These are phyloP conservation scores for Poeciliopsis occidentalis DNA, from an alignment of 2,113 vertebrate species.

Conservation along the genomic window DNA sequence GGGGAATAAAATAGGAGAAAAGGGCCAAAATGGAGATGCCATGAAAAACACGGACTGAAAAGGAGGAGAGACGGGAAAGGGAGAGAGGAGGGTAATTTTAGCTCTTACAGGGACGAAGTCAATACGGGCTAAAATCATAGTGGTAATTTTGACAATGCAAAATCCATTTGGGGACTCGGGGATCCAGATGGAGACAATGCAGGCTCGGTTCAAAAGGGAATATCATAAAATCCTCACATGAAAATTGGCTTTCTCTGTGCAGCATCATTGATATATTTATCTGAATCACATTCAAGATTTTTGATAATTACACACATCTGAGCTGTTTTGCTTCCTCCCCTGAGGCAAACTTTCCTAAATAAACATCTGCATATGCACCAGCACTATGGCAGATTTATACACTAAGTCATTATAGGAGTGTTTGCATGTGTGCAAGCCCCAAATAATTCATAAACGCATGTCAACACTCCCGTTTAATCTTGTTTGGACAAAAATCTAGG, in stretches of 20 bases:
- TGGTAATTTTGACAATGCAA: constrained; percentile 62
- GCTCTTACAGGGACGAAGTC: constrained; percentile 56
- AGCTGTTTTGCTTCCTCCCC: neutral
- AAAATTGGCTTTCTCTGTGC: constrained; percentile 16
- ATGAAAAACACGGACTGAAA: constrained; percentile 60
- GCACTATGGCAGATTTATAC: constrained; percentile 30
- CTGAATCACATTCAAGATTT: constrained; percentile 2
- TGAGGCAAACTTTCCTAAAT: neutral
- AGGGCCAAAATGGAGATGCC: constrained; percentile 70
- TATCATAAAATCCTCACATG: constrained; percentile 14
- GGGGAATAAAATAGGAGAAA: constrained; percentile 46
- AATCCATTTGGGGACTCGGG: constrained; percentile 58
- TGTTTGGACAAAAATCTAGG: constrained; percentile 61
- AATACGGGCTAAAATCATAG: constrained; percentile 58
- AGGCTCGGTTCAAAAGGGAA: constrained; percentile 33
- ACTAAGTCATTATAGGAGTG: constrained; percentile 44
- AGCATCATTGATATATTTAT: constrained; percentile 16
- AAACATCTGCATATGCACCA: constrained; percentile 33
- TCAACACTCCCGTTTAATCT: constrained; percentile 64
- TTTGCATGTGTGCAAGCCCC: constrained; percentile 44
- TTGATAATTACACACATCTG: constrained; percentile 14
- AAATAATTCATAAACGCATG: constrained; percentile 52
- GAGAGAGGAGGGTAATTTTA: constrained; percentile 43
- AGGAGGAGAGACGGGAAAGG: constrained; percentile 25
- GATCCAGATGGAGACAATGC: constrained; percentile 52